phyloP scores from a whole-genome alignment of 2,888 invertebrate genomes.

The Barypeithes pellucidus region DNA sequence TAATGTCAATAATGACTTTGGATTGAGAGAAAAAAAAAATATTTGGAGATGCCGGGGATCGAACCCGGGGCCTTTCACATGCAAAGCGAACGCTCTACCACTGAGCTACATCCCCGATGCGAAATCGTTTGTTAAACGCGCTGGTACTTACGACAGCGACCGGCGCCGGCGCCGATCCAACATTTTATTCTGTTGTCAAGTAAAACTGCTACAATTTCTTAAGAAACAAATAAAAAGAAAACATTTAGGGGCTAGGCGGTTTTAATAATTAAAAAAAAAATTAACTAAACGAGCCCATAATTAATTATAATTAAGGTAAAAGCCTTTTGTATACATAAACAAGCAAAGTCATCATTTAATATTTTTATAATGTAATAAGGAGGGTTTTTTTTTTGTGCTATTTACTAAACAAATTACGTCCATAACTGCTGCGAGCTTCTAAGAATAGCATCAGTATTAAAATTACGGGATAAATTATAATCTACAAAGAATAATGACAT shows the following conservation, averaged over 20 bases:
- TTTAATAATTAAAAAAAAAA: conserved; percentile 11
- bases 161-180: too few species aligned
- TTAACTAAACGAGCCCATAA: conserved; percentile 3
- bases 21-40: too few species aligned
- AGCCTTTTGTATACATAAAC: conserved; percentile 3
- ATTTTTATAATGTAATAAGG: conserved; percentile 21
- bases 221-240: conserved; percentile 1
- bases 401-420: conserved; percentile 25
- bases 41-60: conserved; percentile 77
- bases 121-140: too few species aligned
- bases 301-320: conserved; percentile 24
- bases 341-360: conserved; percentile 25
- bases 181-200: not conserved
- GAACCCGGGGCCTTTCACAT: conserved; percentile 99
- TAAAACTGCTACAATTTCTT: not conserved
- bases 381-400: conserved; percentile 13
- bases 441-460: conserved; percentile 23
- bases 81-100: conserved; percentile 99
- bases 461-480: conserved; percentile 23
- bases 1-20: too few species aligned
- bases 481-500: conserved; percentile 14
- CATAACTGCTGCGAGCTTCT: conserved; percentile 7
- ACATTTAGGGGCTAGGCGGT: not conserved
- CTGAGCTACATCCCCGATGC: conserved; percentile 98
- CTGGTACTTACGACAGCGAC: too few species aligned